A percentile compares a stretch with the other conserved stretches of the same genome.
Conservation (phyloP, 2,888 invertebrate species). For the Oeneis ivallda region DNA sequence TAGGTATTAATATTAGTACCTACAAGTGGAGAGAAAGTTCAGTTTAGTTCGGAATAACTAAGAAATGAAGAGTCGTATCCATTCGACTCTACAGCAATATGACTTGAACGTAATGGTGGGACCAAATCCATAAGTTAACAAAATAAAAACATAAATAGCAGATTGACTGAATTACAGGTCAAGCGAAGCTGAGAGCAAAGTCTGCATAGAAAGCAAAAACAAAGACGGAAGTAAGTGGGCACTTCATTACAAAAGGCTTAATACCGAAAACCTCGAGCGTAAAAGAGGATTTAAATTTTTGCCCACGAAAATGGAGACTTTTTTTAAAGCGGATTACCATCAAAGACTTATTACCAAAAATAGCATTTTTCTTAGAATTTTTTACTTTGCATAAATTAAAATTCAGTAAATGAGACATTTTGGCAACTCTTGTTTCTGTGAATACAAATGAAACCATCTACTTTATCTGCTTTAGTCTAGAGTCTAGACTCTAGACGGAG, state of each 20-base stretch:
- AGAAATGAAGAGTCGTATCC: no score
- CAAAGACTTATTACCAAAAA: constrained; percentile 22
- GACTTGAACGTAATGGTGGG: no score
- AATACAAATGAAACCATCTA: constrained; percentile 38
- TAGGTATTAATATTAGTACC: no score
- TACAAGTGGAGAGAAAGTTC: no score
- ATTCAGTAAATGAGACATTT: constrained; percentile 38
- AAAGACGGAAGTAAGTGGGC: constrained; percentile 57
- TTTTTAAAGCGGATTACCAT: constrained; percentile 18
- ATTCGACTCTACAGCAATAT: no score
- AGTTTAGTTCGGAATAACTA: no score
- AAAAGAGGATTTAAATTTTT: constrained; percentile 55
- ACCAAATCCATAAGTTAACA: no score
- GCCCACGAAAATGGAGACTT: constrained; percentile 25
- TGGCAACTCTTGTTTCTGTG: constrained; percentile 40
- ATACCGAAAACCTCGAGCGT: constrained; percentile 60
- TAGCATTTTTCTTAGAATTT: constrained; percentile 15
- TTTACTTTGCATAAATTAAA: constrained; percentile 31
- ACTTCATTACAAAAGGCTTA: constrained; percentile 74
- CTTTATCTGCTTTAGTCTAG: constrained; percentile 39
- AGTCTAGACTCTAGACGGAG: constrained; percentile 38
- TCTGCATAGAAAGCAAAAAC: constrained; percentile 40
- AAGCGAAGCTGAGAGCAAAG: not conserved
- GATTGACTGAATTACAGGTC: not conserved
- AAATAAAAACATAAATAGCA: no score